Conservation (phyloP, 2,113 vertebrate genomes). For the Cyrtonyx montezumae region DNA sequence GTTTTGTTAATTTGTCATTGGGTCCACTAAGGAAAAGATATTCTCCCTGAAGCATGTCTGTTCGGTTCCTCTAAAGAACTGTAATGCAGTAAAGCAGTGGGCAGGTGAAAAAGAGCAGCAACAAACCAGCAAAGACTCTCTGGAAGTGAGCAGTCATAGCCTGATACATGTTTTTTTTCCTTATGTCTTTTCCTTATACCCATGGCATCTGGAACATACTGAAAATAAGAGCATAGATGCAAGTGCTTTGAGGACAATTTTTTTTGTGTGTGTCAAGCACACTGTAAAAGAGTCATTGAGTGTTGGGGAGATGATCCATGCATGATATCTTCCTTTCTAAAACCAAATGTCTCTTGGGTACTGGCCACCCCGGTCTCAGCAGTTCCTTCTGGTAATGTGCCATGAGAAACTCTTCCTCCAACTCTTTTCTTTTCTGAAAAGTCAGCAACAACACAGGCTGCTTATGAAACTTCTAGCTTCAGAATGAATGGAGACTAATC, state of each 20-base stretch:
- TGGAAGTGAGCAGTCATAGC: background rate
- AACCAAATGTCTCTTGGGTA: background rate
- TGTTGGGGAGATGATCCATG: background rate
- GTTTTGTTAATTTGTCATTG: background rate
- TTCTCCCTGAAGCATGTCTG: background rate
- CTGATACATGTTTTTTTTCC: background rate
- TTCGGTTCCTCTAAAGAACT: background rate
- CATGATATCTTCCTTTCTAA: background rate
- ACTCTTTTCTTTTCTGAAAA: background rate
- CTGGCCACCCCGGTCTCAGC: background rate
- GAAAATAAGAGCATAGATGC: background rate
- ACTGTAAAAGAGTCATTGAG: background rate
- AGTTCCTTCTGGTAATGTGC: background rate
- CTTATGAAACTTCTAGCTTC: background rate
- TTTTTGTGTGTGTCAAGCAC: background rate
- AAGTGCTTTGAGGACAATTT: background rate
- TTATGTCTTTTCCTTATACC: background rate
- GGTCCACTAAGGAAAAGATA: background rate
- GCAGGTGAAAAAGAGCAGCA: background rate
- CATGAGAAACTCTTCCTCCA: background rate
- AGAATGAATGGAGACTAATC: constrained; percentile 1
- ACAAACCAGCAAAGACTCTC: background rate
- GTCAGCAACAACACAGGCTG: background rate
- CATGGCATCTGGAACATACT: background rate
- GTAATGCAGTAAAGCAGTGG: background rate